phyloP scores from a whole-genome alignment of 2,113 vertebrate genomes.

The Myiozetetes cayanensis region DNA sequence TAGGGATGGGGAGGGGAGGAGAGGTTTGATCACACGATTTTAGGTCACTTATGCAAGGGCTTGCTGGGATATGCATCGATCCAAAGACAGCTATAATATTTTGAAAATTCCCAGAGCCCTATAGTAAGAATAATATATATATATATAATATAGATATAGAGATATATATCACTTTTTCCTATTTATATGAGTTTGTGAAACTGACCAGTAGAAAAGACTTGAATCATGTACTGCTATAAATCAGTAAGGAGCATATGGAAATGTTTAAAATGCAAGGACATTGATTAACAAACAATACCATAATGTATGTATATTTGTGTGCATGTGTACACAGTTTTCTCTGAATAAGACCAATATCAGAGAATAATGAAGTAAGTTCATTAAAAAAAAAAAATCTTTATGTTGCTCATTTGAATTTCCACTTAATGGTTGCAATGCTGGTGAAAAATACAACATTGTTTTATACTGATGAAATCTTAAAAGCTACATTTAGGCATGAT shows the following conservation, averaged over 20 bases:
- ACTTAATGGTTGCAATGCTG: neutral
- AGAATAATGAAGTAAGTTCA: neutral
- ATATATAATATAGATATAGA: too few relatives aligned
- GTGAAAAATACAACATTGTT: neutral
- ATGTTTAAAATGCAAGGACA: neutral
- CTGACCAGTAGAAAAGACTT: neutral
- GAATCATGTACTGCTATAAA: slow-evolving; percentile 3
- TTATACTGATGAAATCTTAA: neutral
- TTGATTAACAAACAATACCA: neutral
- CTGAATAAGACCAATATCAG: neutral
- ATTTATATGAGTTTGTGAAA: neutral
- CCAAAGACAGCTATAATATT: slow-evolving; percentile 20
- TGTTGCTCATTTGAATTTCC: neutral
- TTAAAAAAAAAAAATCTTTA: neutral
- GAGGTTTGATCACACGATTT: slow-evolving; percentile 69
- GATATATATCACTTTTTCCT: neutral
- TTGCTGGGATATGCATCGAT: slow-evolving; percentile 54
- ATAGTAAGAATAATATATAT: neutral
- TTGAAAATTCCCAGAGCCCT: slow-evolving; percentile 41
- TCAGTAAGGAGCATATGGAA: slow-evolving; percentile 2
- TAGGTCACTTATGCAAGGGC: slow-evolving; percentile 69
- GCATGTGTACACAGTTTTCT: neutral
- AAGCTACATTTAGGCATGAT: neutral
- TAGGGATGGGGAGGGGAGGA: slow-evolving; percentile 59
- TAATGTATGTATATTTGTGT: neutral